phyloP scores from a whole-genome alignment of 2,888 invertebrate genomes.

The Temnothorax unifasciatus region DNA sequence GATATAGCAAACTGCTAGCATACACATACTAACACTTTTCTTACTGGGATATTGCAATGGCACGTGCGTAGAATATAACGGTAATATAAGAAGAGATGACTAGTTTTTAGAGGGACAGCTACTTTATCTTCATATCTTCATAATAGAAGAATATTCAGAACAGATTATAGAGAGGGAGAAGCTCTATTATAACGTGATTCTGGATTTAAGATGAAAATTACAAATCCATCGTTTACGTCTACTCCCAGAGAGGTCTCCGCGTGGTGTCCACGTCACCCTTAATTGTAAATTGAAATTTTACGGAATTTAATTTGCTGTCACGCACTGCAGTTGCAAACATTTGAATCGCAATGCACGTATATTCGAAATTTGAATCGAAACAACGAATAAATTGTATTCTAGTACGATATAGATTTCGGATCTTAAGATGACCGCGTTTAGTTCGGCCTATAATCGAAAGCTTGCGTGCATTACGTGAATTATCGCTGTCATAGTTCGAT shows the following conservation, averaged over 20 bases:
- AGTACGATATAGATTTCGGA: not conserved
- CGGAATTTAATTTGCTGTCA: not conserved
- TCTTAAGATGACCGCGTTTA: not conserved
- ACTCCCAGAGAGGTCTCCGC: not conserved
- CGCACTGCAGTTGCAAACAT: not conserved
- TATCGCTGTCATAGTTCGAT: not conserved
- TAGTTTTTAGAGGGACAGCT: not conserved
- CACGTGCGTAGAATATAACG: not conserved
- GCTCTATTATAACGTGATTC: not conserved
- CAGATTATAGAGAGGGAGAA: not conserved
- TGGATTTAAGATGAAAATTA: not conserved
- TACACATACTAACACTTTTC: not conserved
- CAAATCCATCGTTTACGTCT: not conserved
- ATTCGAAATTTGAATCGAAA: not conserved
- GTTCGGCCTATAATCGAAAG: not conserved
- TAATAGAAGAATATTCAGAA: not conserved
- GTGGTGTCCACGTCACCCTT: not conserved
- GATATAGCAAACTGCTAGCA: not conserved
- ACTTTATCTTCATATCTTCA: not conserved
- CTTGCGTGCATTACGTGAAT: not conserved
- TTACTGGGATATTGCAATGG: not conserved
- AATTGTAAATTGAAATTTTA: slow-evolving; percentile 17
- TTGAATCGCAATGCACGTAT: not conserved
- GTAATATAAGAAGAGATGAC: not conserved
- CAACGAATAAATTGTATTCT: not conserved